Base-by-base conservation (phyloP, 1,140 invertebrate species). In the Reticulitermes speratus region DNA sequence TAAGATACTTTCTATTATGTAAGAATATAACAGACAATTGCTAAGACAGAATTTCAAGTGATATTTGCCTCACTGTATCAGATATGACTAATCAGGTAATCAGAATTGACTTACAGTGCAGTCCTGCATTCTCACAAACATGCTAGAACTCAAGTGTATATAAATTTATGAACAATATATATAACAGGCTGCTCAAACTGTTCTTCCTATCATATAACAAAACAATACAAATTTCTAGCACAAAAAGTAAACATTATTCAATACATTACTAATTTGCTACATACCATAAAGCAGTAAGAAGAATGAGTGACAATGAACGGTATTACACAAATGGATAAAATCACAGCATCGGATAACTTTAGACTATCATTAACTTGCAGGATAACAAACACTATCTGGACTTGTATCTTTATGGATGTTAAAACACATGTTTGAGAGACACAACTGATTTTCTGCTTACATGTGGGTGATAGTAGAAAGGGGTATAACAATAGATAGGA, bases 291-390 rank as follows among this genome's bases (percentile, higher is more conserved):
- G 65, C 65, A 75, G n/a, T 75, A 75, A 65, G n/a, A 30, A 30
- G n/a, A n/a, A 75, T 25, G 3, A 30, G 65, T 75, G 25, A 30
- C 3, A 75, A 30, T 75, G n/a, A 75, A 30, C 0, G 65, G 25
- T 75, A 75, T 11, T 75, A 75, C n/a, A 75, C n/a, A 75, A 75
- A 75, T 75, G n/a, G 9, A 75, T 75, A 75, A 75, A 75, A 75
- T 75, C 65, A 75, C 65, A 75, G 65, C 65, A 75, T 14, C n/a
- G 8, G 65, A 30, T 16, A 30, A 30, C 65, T 75, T 75, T 30
- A 16, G 19, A 55, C 14, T 19, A 12, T 55, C 19, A 38, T 5
- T 38, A 38, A 38, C 38, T 38, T 38, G 38, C 38, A 38, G 38
- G 38, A 38, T 38, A 38, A 38, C 5, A 38, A 38, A 38, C 38